Base-by-base conservation (phyloP, 2,888 invertebrate species). In the Agonum fuliginosum region DNA sequence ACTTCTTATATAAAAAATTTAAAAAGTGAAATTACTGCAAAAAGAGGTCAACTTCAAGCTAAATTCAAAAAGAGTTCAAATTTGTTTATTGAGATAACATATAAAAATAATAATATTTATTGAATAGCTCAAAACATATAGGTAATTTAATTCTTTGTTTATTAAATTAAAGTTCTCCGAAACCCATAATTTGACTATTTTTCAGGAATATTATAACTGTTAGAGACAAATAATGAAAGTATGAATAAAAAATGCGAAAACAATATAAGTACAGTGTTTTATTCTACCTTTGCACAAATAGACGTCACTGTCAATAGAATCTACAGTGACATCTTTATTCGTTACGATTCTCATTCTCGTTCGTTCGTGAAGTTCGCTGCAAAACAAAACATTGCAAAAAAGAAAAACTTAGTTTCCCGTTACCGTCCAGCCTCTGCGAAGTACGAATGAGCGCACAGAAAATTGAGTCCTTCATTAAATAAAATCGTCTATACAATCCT, bases 401-500 rank as follows among this genome's bases (percentile, higher is more conserved):
- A n/a, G n/a, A 20, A 48, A 48, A 48, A 48, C 48, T 48, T 48
- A 20, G 37, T 48, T 10, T 8, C 19, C 37, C 37, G 8, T 20
- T 19, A n/a, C n/a, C n/a, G n/a, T n/a, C n/a, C n/a, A n/a, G n/a
- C n/a, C 48, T 20, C 10, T 48, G n/a, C n/a, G n/a, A n/a, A n/a
- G n/a, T n/a, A n/a, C n/a, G 48, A 48, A 20, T 48, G 10, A 48
- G 3, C 48, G 6, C n/a, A n/a, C n/a, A 8, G 20, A 48, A 20
- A 20, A 48, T 48, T 48, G 19, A 48, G 20, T 20, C 48, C 48
- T 48, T 48, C 48, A 48, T 48, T 48, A 48, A 48, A 48, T 48
- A 5, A 20, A 48, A 48, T 48, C 20, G n/a, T 17, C 20, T 48
- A 48, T 20, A 48, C 20, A 20, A 48, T n/a, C 20, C 12, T 20